Base-by-base conservation (phyloP, 30 jellyfish, hydroid and myxozoan genomes). In the Hydractinia echinata region DNA sequence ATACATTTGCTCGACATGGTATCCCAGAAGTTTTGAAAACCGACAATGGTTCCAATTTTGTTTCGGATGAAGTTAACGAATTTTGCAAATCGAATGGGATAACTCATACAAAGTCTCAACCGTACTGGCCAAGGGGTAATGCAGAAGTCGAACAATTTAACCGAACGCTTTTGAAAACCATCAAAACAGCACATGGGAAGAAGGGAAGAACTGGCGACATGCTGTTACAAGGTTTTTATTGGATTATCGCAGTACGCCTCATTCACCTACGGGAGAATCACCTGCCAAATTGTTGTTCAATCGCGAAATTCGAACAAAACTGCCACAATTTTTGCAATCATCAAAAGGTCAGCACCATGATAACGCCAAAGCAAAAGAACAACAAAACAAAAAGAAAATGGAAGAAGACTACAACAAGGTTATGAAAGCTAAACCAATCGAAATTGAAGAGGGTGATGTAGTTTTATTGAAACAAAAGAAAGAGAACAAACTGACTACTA, bases 231-330 rank as follows among this genome's bases (percentile, higher is more conserved):
- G 8, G 2, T 64, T 64, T 64, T 6, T 64, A 6, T 51, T 67
- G 53, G 14, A 8, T 5, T 82, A 82, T 44, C 76, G 86, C 21
- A 18, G 60, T 10, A 70, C 89, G 11, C 89, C 89, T 6, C 77
- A 82, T 53, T 8, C 89, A 5, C 0, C 62, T 6, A 82, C 86
- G 51, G 55, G 72, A 21, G 44, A 56, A n/a, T 53, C 89, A 62
- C 89, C 86, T 14, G 76, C 89, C 9, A 85, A 67, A 51, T 54
- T 82, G 69, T 8, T 67, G 30, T 82, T 44, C 48, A 51, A 70
- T 53, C 51, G 76, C 8, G 61, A 14, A 9, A 44, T 67, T 7
- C 66, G 44, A 6, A 54, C 67, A 16, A 19, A 81, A 54, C 53
- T 81, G 50, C 85, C 85, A 14, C 67, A 60, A 6, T 54, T 61